Percentiles rank a stretch among this genome's conserved stretches.
These are phyloP conservation scores for Pedicia rivosa DNA, from an alignment of 2,888 invertebrate species.

Conservation along the genomic window DNA sequence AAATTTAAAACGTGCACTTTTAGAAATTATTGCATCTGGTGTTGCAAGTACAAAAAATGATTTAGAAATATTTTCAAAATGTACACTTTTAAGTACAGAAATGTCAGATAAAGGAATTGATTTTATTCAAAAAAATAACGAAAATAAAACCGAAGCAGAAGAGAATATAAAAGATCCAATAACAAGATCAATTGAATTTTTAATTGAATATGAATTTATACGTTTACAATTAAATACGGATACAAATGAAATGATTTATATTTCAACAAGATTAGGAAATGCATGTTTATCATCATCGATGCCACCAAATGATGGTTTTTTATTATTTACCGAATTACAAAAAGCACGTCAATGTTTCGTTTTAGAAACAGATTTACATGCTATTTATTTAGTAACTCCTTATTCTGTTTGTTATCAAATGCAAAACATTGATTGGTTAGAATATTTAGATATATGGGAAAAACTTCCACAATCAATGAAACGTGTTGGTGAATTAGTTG, in stretches of 20 bases:
- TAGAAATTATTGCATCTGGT: slow-evolving; percentile 78
- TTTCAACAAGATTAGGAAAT: slow-evolving; percentile 74
- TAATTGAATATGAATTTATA: slow-evolving; percentile 71
- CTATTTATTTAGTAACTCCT: slow-evolving; percentile 91
- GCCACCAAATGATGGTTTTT: slow-evolving; percentile 85
- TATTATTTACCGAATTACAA: slow-evolving; percentile 77
- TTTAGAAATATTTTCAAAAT: slow-evolving; percentile 57
- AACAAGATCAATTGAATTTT: slow-evolving; percentile 46
- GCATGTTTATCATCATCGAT: slow-evolving; percentile 85
- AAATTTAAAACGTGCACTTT: slow-evolving; percentile 54
- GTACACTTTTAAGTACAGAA: slow-evolving; percentile 46
- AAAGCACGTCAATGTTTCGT: slow-evolving; percentile 82
- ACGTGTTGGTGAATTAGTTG: slow-evolving; percentile 76
- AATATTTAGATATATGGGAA: slow-evolving; percentile 68
- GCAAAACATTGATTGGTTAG: slow-evolving; percentile 67
- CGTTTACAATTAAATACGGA: slow-evolving; percentile 38
- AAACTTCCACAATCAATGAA: slow-evolving; percentile 60
- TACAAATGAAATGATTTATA: slow-evolving; percentile 34
- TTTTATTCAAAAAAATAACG: too few relatives aligned
- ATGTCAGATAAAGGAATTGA: slow-evolving; percentile 11
- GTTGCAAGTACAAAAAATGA: slow-evolving; percentile 57
- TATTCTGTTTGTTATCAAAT: slow-evolving; percentile 67
- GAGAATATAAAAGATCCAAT: slow-evolving; percentile 29
- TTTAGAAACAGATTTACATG: slow-evolving; percentile 85
- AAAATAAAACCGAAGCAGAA: slow-evolving; percentile 15